phyloP scores from a whole-genome alignment of 2,888 invertebrate genomes.

The Epinotia bilunana region DNA sequence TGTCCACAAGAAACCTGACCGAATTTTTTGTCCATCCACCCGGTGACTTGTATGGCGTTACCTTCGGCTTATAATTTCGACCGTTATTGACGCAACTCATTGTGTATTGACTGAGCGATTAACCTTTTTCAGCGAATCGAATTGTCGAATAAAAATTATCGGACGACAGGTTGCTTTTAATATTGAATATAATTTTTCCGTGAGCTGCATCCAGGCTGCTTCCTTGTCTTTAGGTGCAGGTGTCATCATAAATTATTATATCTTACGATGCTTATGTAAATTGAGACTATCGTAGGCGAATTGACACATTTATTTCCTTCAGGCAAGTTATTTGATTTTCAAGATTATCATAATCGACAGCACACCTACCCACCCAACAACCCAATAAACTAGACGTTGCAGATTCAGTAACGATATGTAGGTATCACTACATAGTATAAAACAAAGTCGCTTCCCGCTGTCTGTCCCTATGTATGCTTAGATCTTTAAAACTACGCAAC shows the following conservation, averaged over 20 bases:
- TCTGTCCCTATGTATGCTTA: no score
- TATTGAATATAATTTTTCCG: slow-evolving; percentile 22
- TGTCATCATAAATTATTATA: neutral
- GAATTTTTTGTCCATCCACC: slow-evolving; percentile 37
- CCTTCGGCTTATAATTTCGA: slow-evolving; percentile 53
- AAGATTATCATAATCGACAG: no score
- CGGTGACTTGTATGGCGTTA: slow-evolving; percentile 49
- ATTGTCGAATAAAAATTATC: slow-evolving; percentile 35
- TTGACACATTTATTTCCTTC: no score
- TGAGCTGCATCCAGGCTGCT: neutral
- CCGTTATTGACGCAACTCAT: slow-evolving; percentile 42
- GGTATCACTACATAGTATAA: no score
- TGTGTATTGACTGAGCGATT: slow-evolving; percentile 41
- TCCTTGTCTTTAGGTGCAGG: neutral
- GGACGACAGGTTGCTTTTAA: slow-evolving; percentile 36
- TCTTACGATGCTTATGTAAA: neutral
- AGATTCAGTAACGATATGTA: no score
- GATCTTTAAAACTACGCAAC: no score
- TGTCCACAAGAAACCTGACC: slow-evolving; percentile 26
- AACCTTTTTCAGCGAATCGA: slow-evolving; percentile 39
- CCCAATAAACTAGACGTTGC: no score
- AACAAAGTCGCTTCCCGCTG: no score
- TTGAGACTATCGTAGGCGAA: no score
- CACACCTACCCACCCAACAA: no score
- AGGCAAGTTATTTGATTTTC: no score